phyloP scores from a whole-genome alignment of 2,888 invertebrate genomes.

The Yponomeuta cagnagella region DNA sequence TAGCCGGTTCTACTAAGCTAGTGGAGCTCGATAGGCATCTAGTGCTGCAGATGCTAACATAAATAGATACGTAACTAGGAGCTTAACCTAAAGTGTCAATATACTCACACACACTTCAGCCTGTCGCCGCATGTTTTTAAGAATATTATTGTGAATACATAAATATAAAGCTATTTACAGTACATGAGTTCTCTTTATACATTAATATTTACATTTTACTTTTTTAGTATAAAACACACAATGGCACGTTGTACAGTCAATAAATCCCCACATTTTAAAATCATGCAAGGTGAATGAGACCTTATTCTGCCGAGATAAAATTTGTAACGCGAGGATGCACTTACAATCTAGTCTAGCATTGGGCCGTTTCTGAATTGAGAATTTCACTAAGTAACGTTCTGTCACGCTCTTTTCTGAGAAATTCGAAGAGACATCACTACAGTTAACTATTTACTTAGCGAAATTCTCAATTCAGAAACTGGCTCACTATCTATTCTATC shows the following conservation, averaged over 20 bases:
- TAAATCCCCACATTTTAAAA: neutral
- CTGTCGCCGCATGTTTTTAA: slow-evolving; percentile 75
- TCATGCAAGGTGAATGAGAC: neutral
- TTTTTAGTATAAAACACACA: neutral
- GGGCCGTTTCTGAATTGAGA: too few relatives aligned
- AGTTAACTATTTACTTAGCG: too few relatives aligned
- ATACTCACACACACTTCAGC: slow-evolving; percentile 85
- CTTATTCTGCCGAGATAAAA: too few relatives aligned
- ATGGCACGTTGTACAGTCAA: neutral
- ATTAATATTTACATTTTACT: neutral
- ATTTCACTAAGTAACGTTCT: too few relatives aligned
- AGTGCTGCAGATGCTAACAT: neutral
- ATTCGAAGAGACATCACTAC: too few relatives aligned
- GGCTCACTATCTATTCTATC: neutral
- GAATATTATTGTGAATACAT: slow-evolving; percentile 42
- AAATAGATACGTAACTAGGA: neutral
- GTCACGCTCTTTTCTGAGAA: too few relatives aligned
- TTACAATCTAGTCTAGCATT: neutral
- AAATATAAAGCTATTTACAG: slow-evolving; percentile 62
- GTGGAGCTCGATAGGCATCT: too few relatives aligned
- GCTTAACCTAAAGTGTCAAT: slow-evolving; percentile 12
- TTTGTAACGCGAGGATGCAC: neutral
- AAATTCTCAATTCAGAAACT: too few relatives aligned
- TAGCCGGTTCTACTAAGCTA: too few relatives aligned
- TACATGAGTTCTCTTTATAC: neutral